Evolutionary conservation across 2,113 vertebrate species (phyloP).

Genomic region (Thermophis baileyi): DNA sequence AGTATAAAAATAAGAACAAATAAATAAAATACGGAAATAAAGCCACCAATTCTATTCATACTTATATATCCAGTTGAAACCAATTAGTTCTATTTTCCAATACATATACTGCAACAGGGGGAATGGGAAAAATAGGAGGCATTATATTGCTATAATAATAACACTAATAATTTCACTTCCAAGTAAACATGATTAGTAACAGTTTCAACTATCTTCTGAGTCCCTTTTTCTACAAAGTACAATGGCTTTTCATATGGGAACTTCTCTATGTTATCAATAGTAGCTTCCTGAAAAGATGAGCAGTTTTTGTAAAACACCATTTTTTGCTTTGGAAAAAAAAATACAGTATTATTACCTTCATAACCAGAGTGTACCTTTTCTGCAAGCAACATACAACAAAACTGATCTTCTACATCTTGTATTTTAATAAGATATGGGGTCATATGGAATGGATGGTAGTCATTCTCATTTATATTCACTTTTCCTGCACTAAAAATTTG

Average conservation of each 20-base stretch:
- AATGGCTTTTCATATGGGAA: not conserved
- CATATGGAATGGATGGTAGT: slow-evolving; percentile 90
- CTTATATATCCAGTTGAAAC: not conserved
- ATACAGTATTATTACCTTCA: slow-evolving; percentile 76
- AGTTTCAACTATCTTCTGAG: not conserved
- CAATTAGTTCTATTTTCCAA: not conserved
- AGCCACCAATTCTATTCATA: not conserved
- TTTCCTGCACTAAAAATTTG: slow-evolving; percentile 73
- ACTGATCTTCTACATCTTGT: slow-evolving; percentile 77
- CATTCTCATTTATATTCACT: slow-evolving; percentile 70
- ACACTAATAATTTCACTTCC: not conserved
- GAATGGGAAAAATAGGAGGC: not conserved
- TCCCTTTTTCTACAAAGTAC: not conserved
- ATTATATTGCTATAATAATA: not conserved
- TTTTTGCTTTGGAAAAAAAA: not conserved
- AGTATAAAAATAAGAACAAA: not conserved
- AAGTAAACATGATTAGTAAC: not conserved
- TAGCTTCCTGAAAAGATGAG: not conserved
- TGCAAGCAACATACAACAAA: slow-evolving; percentile 91
- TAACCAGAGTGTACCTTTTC: slow-evolving; percentile 95
- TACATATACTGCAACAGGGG: not conserved
- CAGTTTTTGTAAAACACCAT: not conserved
- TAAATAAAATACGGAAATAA: not conserved
- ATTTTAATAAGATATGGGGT: slow-evolving; percentile 92
- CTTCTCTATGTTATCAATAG: not conserved